These are phyloP conservation scores for Eremophila alpestris DNA, from an alignment of 2,797 vertebrate species.

Conservation along the genomic window DNA sequence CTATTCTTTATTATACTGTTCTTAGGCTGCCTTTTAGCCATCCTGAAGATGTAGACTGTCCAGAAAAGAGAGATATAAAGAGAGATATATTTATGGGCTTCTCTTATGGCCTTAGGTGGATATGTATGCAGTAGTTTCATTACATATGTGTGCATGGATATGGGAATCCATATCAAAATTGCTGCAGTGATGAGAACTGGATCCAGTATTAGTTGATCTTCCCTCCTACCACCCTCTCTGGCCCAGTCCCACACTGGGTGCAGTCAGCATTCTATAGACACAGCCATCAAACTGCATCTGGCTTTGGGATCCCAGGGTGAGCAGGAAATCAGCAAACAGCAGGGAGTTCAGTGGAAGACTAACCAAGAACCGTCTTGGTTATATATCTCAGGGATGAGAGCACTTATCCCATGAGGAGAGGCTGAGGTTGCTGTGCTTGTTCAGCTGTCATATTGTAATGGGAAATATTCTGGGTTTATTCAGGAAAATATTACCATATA, in stretches of 20 bases:
- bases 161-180: neutral
- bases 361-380: no score
- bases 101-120: neutral
- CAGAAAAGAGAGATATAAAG: neutral
- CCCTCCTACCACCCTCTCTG: neutral
- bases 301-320: neutral
- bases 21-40: neutral
- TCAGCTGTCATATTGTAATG: neutral
- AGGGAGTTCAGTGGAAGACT: neutral
- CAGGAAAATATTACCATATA: neutral
- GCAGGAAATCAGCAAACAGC: neutral
- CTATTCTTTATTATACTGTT: neutral
- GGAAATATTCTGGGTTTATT: neutral
- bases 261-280: neutral
- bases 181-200: neutral
- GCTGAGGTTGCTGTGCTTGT: neutral
- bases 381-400: neutral
- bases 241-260: no score
- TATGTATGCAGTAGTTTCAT: neutral
- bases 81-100: neutral
- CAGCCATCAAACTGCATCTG: neutral
- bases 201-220: neutral
- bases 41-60: neutral
- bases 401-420: neutral
- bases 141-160: neutral